Evolutionary conservation across 2,797 vertebrate species (phyloP), one percentile per base, ranked within the genome.

Genomic region (Betta splendens): DNA sequence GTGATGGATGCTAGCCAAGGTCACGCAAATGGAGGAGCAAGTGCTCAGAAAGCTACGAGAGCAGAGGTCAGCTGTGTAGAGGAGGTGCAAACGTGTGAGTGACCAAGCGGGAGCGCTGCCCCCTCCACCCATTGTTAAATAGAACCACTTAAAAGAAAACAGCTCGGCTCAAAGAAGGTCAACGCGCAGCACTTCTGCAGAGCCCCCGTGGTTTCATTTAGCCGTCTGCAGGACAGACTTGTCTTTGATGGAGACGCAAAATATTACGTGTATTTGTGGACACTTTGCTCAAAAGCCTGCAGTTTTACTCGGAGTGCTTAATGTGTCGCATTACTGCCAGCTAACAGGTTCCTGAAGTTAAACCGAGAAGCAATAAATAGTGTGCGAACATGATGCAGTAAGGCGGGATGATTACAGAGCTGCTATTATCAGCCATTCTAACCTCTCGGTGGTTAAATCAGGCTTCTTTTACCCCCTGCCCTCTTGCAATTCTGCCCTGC

Each of bases 21-120:
- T 87, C 85, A 86, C 79, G 81, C 80, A 80, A 87, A 88, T 84
- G 74, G 77, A 85, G 75, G 72, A 80, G 72, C 85, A 83, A 85
- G 79, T 85, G 83, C 79, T 86, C 57, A 43, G 67, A 85, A 80
- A 86, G 79, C 84, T 67, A 23, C 42, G 2, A 54, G 83, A 82
- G 76, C 77, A 75, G 73, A 80, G 85, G 80, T 69, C 84, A 81
- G 64, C 45, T 49, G 45, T 83, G 77, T 75, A 76, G 73, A 85
- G 80, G 79, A 84, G 81, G 77, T 80, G 74, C 76, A 61, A 85
- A 76, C 65, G 72, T 69, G 77, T 45, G 77, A 81, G 81, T 82
- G 83, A 74, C 86, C 87, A 81, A 83, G 87, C 78, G 45, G 75
- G 75, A 86, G 81, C 66, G 20, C 70, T 43, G 15, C 60, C 17